A percentile compares a stretch with the other conserved stretches of the same genome.
Evolutionary conservation across 1,140 invertebrate genomes (phyloP).

Genomic region (Anagrus nilaparvatae): DNA sequence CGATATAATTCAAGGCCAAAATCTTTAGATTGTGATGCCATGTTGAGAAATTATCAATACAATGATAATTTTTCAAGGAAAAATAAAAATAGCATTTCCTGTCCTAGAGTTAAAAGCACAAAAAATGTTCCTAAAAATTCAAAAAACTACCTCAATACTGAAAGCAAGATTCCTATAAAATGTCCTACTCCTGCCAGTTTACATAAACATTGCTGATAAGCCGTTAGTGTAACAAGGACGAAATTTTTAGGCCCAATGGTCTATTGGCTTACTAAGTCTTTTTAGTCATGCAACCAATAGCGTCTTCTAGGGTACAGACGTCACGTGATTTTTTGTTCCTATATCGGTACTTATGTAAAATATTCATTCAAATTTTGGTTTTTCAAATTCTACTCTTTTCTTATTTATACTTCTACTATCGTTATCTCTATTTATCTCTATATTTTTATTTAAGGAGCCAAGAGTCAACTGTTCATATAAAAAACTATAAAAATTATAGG

Average conservation of each 20-base stretch:
- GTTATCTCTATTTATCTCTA: no score
- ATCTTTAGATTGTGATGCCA: constrained; percentile 17
- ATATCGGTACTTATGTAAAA: no score
- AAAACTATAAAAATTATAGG: no score
- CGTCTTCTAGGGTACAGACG: constrained; percentile 30
- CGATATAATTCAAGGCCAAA: constrained; percentile 27
- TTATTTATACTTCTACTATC: no score
- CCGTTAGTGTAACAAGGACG: constrained; percentile 22
- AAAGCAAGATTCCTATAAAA: constrained; percentile 9
- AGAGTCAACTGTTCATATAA: no score
- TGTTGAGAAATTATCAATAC: constrained; percentile 13
- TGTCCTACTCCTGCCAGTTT: constrained; percentile 17
- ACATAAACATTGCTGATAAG: constrained; percentile 33
- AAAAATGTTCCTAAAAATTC: constrained; percentile 44
- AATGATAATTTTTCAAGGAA: constrained; percentile 49
- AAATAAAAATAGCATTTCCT: constrained; percentile 35
- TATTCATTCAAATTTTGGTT: no score
- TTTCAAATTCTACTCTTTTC: no score
- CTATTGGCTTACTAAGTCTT: constrained; percentile 29
- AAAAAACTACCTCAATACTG: constrained; percentile 4
- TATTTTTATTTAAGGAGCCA: no score
- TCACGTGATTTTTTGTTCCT: constrained; percentile 27
- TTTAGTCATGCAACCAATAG: constrained; percentile 34
- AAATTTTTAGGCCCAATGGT: constrained; percentile 30
- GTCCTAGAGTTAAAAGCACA: constrained; percentile 46